A percentile compares a stretch with the other conserved stretches of the same genome.
Evolutionary conservation across 2,888 invertebrate genomes (phyloP).

Genomic region (Chironomus tentans): DNA sequence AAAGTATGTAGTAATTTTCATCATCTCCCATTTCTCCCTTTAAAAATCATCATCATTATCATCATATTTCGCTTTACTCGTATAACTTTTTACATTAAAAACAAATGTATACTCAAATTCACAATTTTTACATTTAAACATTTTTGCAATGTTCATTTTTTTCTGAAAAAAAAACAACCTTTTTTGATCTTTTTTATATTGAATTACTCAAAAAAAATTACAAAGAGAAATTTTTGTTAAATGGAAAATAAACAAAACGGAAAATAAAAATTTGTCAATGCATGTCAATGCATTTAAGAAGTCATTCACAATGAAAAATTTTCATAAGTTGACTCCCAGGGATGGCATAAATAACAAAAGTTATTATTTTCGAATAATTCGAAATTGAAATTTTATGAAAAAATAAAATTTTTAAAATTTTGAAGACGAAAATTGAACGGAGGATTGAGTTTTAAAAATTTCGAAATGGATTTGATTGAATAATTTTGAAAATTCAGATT

Average conservation of each 20-base stretch:
- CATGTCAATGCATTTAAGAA: too few species aligned
- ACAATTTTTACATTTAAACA: not conserved
- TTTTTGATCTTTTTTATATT: not conserved
- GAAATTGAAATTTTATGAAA: too few species aligned
- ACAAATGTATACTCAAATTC: not conserved
- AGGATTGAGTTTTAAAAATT: too few species aligned
- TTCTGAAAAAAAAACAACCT: not conserved
- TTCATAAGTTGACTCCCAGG: too few species aligned
- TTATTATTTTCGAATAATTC: not conserved
- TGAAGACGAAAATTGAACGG: too few species aligned
- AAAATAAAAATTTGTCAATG: too few species aligned
- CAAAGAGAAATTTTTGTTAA: not conserved
- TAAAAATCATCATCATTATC: not conserved
- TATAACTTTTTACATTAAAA: not conserved
- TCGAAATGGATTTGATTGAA: too few species aligned
- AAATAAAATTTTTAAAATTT: too few species aligned
- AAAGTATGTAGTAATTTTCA: not conserved
- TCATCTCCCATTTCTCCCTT: not conserved
- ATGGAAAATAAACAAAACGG: too few species aligned
- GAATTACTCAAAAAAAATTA: not conserved
- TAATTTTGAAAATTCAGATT: too few species aligned
- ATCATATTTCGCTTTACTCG: not conserved
- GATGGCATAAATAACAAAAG: not conserved
- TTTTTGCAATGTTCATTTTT: not conserved
- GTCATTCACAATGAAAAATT: too few species aligned